These are phyloP conservation scores for Monomorium pharaonis DNA, from an alignment of 1,140 invertebrate species.

Conservation along the genomic window DNA sequence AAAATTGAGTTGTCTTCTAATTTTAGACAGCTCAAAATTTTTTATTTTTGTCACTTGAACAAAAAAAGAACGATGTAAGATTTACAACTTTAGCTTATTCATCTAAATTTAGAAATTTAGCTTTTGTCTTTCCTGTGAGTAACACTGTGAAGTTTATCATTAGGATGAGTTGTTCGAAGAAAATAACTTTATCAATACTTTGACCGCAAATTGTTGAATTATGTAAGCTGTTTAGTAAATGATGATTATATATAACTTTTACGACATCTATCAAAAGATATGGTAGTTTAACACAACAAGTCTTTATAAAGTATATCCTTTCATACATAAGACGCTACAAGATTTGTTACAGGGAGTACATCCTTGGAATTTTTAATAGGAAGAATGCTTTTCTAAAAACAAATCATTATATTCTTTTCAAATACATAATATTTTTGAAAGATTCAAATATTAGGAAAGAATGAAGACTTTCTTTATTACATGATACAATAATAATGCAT, in stretches of 20 bases:
- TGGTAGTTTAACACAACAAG: neutral
- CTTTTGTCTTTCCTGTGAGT: neutral
- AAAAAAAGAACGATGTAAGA: conserved; percentile 3
- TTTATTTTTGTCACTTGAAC: neutral
- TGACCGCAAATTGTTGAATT: neutral
- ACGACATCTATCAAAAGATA: neutral
- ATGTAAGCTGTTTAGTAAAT: conserved; percentile 13
- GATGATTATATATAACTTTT: conserved; percentile 3
- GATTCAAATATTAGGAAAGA: too few species aligned
- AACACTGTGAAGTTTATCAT: neutral
- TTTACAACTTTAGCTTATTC: conserved; percentile 6
- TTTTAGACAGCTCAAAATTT: neutral
- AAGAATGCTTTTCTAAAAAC: neutral
- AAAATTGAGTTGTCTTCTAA: neutral
- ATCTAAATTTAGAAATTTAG: conserved; percentile 6
- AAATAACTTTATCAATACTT: conserved; percentile 1
- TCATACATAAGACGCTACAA: neutral
- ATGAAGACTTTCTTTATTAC: neutral
- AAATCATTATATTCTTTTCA: neutral
- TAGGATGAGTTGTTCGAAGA: neutral
- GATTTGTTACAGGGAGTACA: neutral
- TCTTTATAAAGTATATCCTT: neutral
- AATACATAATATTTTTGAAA: too few species aligned
- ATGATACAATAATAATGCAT: neutral
- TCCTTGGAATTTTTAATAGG: neutral